Conservation (phyloP, 2,113 vertebrate species). For the Tor tambroides region DNA sequence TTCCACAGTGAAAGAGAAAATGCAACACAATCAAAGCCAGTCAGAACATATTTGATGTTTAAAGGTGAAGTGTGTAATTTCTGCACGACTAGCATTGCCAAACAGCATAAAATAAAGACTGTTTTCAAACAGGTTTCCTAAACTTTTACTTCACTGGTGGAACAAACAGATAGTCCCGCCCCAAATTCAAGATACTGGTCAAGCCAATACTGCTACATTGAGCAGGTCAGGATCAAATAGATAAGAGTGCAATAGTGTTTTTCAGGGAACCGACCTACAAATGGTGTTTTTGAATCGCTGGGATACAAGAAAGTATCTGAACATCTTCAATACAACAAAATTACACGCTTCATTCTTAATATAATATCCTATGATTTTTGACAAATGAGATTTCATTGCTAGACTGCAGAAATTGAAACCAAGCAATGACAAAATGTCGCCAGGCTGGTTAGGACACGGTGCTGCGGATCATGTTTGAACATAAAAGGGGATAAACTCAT, state of each 20-base stretch:
- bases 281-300: no score
- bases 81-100: neutral
- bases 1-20: neutral
- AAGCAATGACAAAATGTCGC: neutral
- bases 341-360: no score
- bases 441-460: neutral
- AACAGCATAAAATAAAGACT: neutral
- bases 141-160: neutral
- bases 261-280: no score
- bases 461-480: neutral
- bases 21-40: neutral
- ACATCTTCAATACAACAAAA: no score
- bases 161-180: neutral
- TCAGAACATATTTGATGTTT: neutral
- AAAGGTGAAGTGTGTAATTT: neutral
- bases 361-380: neutral
- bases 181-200: neutral
- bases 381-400: neutral
- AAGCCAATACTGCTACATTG: neutral
- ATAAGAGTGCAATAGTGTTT: neutral
- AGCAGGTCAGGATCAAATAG: neutral
- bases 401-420: neutral
- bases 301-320: no score
- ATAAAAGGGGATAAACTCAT: slow-evolving; percentile 6
- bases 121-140: neutral